These are phyloP conservation scores for Epistrophella euchroma DNA, from an alignment of 2,888 invertebrate species.

Conservation along the genomic window DNA sequence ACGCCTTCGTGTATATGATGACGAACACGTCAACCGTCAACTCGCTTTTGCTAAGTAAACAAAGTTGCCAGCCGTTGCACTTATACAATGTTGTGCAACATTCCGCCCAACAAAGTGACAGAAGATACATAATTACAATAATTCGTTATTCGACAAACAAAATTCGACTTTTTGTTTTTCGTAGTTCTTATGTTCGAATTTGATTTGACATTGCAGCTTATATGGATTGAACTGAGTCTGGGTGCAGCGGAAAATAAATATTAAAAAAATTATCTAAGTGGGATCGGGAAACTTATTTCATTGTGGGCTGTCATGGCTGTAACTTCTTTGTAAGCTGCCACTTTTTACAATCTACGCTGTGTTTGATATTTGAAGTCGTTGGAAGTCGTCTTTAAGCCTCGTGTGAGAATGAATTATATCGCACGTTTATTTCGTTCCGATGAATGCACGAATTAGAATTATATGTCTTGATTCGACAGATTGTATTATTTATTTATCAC, in stretches of 20 bases:
- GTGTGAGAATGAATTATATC: not conserved
- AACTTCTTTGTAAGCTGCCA: constrained; percentile 5
- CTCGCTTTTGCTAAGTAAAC: constrained; percentile 54
- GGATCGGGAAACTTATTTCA: constrained; percentile 11
- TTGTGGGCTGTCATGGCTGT: not conserved
- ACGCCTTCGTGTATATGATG: constrained; percentile 3
- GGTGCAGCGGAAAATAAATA: not conserved
- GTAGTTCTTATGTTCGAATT: not conserved
- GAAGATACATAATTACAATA: not conserved
- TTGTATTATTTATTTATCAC: constrained; percentile 11
- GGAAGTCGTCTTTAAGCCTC: not conserved
- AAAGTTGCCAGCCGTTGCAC: constrained; percentile 56
- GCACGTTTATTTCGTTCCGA: not conserved
- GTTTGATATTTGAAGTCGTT: constrained; percentile 1
- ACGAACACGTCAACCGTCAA: constrained; percentile 14
- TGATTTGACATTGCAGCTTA: constrained; percentile 3
- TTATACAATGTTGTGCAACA: constrained; percentile 61
- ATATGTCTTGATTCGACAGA: not conserved
- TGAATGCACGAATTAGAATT: not conserved
- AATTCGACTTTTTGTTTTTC: not conserved
- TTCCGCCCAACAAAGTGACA: constrained; percentile 15
- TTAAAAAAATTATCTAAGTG: not conserved
- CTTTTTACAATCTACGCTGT: constrained; percentile 2
- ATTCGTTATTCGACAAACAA: not conserved
- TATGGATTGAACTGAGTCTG: not conserved